A percentile compares a stretch with the other conserved stretches of the same genome.
Conservation (phyloP, 2,797 vertebrate genomes). For the Anomalospiza imberbis region DNA sequence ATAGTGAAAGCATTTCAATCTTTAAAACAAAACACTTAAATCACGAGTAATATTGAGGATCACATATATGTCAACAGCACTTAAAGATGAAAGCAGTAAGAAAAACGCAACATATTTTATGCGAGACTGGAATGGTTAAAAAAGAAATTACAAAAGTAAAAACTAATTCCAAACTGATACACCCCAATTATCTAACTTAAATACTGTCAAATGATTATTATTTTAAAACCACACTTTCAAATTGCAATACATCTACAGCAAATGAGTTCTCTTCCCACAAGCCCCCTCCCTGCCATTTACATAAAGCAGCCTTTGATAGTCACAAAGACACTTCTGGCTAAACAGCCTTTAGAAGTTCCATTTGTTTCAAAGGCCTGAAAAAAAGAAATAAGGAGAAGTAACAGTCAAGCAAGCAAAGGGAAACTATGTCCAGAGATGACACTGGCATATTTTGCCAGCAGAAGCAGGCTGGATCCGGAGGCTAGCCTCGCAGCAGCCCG, state of each 20-base stretch:
- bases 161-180: constrained; percentile 32
- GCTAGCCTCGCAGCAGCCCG: not conserved
- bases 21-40: constrained; percentile 29
- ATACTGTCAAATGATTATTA: constrained; percentile 63
- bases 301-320: constrained; percentile 74
- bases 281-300: constrained; percentile 68
- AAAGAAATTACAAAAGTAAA: not conserved
- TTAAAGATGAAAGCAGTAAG: constrained; percentile 1
- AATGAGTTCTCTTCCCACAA: constrained; percentile 65
- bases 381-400: constrained; percentile 57
- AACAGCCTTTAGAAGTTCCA: constrained; percentile 48
- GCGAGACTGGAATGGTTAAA: not conserved
- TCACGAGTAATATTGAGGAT: constrained; percentile 6
- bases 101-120: constrained; percentile 6
- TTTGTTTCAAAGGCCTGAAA: constrained; percentile 65
- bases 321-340: constrained; percentile 72
- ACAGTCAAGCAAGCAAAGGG: not conserved
- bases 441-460: not conserved
- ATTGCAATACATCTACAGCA: constrained; percentile 59
- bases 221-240: constrained; percentile 68
- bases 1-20: constrained; percentile 20
- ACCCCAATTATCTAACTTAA: constrained; percentile 66
- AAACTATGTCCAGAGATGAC: not conserved
- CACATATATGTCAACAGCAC: constrained; percentile 16
- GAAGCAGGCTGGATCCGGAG: not conserved